phyloP scores from a whole-genome alignment of 2,888 invertebrate genomes.

The Elegia similella region DNA sequence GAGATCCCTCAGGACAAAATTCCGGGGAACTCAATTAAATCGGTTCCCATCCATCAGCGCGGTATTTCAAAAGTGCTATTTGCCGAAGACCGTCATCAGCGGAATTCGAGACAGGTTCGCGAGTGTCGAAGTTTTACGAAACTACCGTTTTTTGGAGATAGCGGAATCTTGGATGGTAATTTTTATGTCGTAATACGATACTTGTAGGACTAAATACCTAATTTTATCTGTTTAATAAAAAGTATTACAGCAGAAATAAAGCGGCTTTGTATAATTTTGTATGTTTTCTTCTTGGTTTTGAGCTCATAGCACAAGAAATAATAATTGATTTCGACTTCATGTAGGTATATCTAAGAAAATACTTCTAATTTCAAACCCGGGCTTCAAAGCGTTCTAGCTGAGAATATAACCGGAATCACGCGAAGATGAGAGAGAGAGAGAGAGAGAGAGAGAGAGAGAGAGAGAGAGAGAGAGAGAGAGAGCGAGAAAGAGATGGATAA shows the following conservation, averaged over 20 bases:
- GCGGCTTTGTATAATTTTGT: background rate
- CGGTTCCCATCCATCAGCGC: slow-evolving; percentile 1
- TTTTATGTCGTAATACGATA: slow-evolving; percentile 12
- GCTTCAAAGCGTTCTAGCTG: too few relatives aligned
- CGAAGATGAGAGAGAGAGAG: too few relatives aligned
- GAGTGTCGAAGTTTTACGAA: slow-evolving; percentile 25
- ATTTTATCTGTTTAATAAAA: background rate
- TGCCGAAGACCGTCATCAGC: slow-evolving; percentile 10
- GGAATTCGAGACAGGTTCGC: slow-evolving; percentile 24
- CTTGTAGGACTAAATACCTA: background rate
- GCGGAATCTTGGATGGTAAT: slow-evolving; percentile 28
- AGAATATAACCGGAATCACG: too few relatives aligned
- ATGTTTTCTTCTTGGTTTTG: background rate
- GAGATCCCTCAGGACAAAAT: slow-evolving; percentile 10
- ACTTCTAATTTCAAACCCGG: too few relatives aligned
- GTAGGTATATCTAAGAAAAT: too few relatives aligned
- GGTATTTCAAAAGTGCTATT: slow-evolving; percentile 19
- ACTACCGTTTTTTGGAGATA: slow-evolving; percentile 35
- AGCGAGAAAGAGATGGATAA: too few relatives aligned
- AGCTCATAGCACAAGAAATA: too few relatives aligned
- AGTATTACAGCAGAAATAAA: background rate
- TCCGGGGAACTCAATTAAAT: slow-evolving; percentile 13
- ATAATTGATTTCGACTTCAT: too few relatives aligned
- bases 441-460: too few relatives aligned
- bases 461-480: too few relatives aligned